These are phyloP conservation scores for Achroia grisella DNA, from an alignment of 1,140 invertebrate genomes.

Conservation along the genomic window DNA sequence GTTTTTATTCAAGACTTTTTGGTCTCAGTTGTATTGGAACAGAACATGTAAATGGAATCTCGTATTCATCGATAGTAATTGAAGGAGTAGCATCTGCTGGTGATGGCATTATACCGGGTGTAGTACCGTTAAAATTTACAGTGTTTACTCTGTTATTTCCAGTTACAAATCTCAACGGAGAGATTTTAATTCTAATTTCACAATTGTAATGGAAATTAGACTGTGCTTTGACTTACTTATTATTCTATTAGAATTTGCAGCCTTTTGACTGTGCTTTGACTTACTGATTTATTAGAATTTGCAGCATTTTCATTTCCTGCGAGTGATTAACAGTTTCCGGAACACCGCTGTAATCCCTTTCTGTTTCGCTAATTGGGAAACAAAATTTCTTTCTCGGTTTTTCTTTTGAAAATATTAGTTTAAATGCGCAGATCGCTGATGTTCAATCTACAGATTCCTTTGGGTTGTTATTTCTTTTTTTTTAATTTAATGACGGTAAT, in stretches of 20 bases:
- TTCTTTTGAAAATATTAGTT: neutral
- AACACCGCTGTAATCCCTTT: neutral
- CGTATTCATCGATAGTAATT: no score
- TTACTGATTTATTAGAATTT: slow-evolving; percentile 1
- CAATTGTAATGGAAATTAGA: slow-evolving; percentile 2
- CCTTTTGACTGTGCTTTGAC: slow-evolving; percentile 1
- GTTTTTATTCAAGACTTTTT: neutral
- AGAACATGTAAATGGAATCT: no score
- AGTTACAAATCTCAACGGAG: slow-evolving; percentile 14
- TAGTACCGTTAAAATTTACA: slow-evolving; percentile 14
- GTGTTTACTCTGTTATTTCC: slow-evolving; percentile 18
- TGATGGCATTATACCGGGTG: neutral
- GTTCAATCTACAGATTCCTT: no score
- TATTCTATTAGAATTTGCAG: neutral
- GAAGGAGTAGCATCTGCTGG: no score
- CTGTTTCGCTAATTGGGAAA: neutral
- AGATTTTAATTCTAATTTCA: slow-evolving; percentile 14
- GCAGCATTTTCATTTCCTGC: neutral
- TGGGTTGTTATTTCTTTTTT: no score
- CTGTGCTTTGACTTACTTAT: slow-evolving; percentile 1
- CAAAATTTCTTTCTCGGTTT: neutral
- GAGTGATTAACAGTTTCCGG: neutral
- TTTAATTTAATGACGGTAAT: no score
- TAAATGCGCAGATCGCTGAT: no score
- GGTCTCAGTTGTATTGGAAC: no score